Conservation (phyloP, 2,797 vertebrate species). For the Mareca penelope region DNA sequence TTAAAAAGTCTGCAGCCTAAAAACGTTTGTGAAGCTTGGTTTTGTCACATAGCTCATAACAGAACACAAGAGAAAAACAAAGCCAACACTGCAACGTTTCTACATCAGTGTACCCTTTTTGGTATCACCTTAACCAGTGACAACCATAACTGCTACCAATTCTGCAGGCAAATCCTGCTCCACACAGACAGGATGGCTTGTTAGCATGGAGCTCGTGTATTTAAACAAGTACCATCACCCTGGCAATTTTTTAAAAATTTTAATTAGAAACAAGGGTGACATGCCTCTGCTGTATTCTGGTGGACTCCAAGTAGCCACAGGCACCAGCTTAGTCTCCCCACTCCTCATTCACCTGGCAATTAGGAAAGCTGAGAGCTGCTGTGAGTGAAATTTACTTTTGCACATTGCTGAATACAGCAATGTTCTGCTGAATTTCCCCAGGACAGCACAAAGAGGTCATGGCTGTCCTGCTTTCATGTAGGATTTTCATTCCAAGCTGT, state of each 20-base stretch:
- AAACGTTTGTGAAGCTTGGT: constrained; percentile 35
- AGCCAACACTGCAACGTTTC: background rate
- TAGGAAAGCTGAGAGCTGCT: constrained; percentile 24
- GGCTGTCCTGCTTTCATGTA: constrained; percentile 49
- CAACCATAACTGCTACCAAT: background rate
- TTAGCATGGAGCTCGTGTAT: background rate
- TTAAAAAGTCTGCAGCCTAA: constrained; percentile 19
- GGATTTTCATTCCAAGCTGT: constrained; percentile 55
- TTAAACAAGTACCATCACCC: background rate
- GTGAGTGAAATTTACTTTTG: constrained; percentile 55
- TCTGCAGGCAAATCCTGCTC: background rate
- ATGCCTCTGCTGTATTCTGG: background rate
- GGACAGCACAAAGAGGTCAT: constrained; percentile 55
- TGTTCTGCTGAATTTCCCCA: constrained; percentile 55
- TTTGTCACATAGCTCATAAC: constrained; percentile 16
- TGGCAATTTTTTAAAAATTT: background rate
- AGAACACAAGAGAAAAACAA: constrained; percentile 5
- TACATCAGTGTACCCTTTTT: background rate
- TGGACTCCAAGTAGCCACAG: constrained; percentile 5
- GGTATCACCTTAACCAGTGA: constrained; percentile 8
- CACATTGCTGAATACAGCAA: constrained; percentile 58
- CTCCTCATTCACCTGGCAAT: constrained; percentile 60
- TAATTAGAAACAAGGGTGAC: constrained; percentile 8
- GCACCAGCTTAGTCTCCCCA: constrained; percentile 21
- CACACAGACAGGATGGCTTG: background rate